A percentile compares a stretch with the other conserved stretches of the same genome.
Evolutionary conservation across 2,888 invertebrate genomes (phyloP).

Genomic region (Oconnorella tubifera): DNA sequence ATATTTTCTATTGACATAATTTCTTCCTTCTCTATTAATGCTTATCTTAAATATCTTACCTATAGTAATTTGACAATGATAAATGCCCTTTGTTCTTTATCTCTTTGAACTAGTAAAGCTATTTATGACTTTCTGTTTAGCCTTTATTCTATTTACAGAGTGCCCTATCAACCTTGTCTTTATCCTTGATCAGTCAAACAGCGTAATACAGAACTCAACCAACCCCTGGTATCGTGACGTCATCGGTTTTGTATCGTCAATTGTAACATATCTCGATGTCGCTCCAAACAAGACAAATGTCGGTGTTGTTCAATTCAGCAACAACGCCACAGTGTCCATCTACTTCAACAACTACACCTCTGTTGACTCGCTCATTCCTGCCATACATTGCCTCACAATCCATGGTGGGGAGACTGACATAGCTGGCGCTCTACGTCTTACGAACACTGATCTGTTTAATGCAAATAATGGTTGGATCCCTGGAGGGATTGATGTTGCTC

Average conservation of each 20-base stretch:
- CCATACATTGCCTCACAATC: constrained; percentile 16
- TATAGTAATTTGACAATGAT: no score
- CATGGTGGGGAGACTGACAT: constrained; percentile 45
- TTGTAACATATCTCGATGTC: constrained; percentile 19
- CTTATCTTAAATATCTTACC: no score
- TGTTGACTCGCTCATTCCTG: constrained; percentile 9
- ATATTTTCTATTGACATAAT: no score
- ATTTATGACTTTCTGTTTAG: no score
- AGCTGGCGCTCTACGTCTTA: constrained; percentile 39
- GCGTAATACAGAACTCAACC: constrained; percentile 14
- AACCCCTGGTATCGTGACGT: constrained; percentile 20
- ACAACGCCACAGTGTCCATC: constrained; percentile 21
- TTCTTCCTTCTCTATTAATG: no score
- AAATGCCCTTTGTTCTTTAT: no score
- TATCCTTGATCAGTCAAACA: constrained; percentile 24
- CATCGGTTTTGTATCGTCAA: constrained; percentile 17
- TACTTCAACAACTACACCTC: constrained; percentile 17
- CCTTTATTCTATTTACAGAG: no score
- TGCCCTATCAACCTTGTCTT: constrained; percentile 22
- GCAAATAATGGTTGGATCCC: constrained; percentile 39
- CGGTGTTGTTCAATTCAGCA: constrained; percentile 30
- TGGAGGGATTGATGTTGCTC: constrained; percentile 39
- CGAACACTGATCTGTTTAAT: constrained; percentile 40
- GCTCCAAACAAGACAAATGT: constrained; percentile 15
- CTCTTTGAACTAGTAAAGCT: no score